These are phyloP conservation scores for Babyrousa celebensis DNA, from an alignment of 2,797 vertebrate genomes.

Conservation along the genomic window DNA sequence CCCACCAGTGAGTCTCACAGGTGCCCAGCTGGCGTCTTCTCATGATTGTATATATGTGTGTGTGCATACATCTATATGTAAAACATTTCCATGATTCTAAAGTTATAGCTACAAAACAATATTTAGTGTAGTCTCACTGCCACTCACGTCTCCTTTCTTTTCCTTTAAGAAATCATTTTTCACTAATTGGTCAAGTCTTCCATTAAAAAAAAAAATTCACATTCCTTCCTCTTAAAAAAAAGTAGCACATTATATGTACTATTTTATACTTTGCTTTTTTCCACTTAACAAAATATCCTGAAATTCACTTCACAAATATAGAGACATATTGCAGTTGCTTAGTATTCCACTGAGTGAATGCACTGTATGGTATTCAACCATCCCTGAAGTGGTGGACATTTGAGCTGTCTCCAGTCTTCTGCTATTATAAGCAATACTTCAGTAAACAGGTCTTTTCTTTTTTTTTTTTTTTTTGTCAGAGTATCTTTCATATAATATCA, in stretches of 20 bases:
- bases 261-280: not conserved
- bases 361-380: not conserved
- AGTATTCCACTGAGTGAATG: not conserved
- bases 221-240: slow-evolving; percentile 39
- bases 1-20: not conserved
- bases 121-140: not conserved
- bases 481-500: not conserved
- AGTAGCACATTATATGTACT: not conserved
- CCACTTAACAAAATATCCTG: not conserved
- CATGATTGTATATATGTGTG: not conserved
- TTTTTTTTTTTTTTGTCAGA: not conserved
- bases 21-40: not conserved
- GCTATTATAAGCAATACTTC: not conserved
- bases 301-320: not conserved
- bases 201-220: slow-evolving; percentile 22
- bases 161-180: not conserved
- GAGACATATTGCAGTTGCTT: not conserved
- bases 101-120: slow-evolving; percentile 38
- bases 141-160: not conserved
- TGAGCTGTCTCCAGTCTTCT: slow-evolving; percentile 3
- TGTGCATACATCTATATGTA: not conserved
- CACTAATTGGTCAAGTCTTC: not conserved
- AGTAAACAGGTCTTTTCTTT: not conserved
- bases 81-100: slow-evolving; percentile 27
- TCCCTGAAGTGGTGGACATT: not conserved